Base-by-base conservation (phyloP, 2,797 vertebrate species). In the Lophura swinhoii region DNA sequence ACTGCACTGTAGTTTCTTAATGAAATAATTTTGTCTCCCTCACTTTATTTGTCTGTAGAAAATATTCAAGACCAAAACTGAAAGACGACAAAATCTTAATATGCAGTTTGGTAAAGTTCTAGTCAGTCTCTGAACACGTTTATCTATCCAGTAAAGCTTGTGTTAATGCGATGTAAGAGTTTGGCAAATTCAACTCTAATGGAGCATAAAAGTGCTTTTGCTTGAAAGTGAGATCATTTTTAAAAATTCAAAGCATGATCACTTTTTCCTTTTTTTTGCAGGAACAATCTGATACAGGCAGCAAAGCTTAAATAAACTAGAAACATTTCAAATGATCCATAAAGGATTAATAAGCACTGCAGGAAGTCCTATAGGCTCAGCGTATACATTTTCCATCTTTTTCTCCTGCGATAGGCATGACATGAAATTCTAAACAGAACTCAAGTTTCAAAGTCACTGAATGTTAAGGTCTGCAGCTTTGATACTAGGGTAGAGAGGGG, bases 281-380 rank as follows among this genome's bases (percentile, higher is more conserved):
- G 97, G 98, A 98, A 98, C 98, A 98, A 98, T 98, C 97, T 98
- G 98, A 98, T 98, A 97, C 98, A 98, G 97, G 97, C 98, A 97
- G 97, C 96, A 98, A 98, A 98, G 97, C 98, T 98, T 98, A 98
- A 98, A 98, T 98, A 98, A 98, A 98, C 97, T 98, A 98, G 97
- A 98, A 98, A 98, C 97, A 98, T 98, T 98, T 98, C 98, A 98
- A 98, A 98, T 98, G 98, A 98, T 98, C 98, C 98, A 98, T 98
- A 98, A 98, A 98, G 97, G 97, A 98, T 98, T 98, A 98, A 98
- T 98, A 98, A 98, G 97, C 98, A 97, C 98, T 91, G 93, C 97
- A 97, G 98, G 98, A 98, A 98, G 97, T 97, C 97, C 97, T 97
- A 98, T 98, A 98, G 98, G 97, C 97, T 97, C 97, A 97, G 96